Base-by-base conservation (phyloP, 2,797 vertebrate genomes). In the Cyclura pinguis region DNA sequence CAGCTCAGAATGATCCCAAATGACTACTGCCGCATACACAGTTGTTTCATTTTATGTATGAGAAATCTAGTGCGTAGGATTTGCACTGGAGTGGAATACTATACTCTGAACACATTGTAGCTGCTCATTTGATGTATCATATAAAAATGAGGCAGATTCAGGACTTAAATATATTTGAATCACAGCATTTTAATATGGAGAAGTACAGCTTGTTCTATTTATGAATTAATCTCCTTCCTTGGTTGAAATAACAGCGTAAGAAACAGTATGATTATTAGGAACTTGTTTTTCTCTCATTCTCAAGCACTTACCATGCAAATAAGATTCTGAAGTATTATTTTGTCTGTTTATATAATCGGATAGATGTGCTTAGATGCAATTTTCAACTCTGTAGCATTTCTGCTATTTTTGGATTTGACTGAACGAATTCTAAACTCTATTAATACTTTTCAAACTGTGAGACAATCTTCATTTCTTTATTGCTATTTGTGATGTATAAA, bases 381-480 rank as follows among this genome's bases (percentile, higher is more conserved):
- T 29, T 74, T 13, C 87, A 32, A 24, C 50, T 32, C 89, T 77
- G 88, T 20, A 0, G 14, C 0, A 86, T 84, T 87, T 88, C 5
- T 80, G 8, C 29, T 27, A 0, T 42, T 88, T 87, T 90, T 90
- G 82, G 2, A 6, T 1, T 76, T 92, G 87, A 72, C 82, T 89
- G n/a, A 90, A 78, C 87, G 10, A 87, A 94, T 91, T 89, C 69
- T 89, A 80, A 91, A 91, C 85, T 59, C 84, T 52, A 3, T 88
- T 87, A 80, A 3, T 29, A 86, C 1, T 3, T 93, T 72, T 84
- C 2, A 6, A 55, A 7, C 22, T 55, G 57, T 74, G 20, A 14
- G 77, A 22, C 67, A 76, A 93, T 86, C 62, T 32, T 47, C 88
- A 57, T 78, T 84, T 29, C 5, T 92, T 93, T 32, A 0, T 62